Conservation (phyloP, 2,113 vertebrate species). For the Epinephelus cyanopodus region DNA sequence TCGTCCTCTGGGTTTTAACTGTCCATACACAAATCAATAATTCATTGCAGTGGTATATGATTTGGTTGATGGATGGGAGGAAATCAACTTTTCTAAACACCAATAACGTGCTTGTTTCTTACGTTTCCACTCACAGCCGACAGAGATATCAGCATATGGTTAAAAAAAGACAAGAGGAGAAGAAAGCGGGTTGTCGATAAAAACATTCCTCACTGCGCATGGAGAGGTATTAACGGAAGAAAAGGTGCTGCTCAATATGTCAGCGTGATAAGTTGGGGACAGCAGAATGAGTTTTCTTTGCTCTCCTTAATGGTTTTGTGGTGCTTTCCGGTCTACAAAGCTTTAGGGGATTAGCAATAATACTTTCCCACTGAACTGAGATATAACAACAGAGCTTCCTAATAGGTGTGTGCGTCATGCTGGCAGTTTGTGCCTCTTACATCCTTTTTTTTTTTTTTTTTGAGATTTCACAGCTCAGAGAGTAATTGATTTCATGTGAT, state of each 20-base stretch:
- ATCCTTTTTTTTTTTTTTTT: neutral
- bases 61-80: neutral
- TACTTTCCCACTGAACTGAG: slow-evolving; percentile 6
- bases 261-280: slow-evolving; percentile 25
- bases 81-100: neutral
- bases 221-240: slow-evolving; percentile 2
- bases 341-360: slow-evolving; percentile 36
- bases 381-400: neutral
- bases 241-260: slow-evolving; percentile 3
- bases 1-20: neutral
- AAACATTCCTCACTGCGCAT: neutral
- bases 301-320: slow-evolving; percentile 21
- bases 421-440: neutral
- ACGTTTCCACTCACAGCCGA: neutral
- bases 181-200: neutral
- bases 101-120: neutral
- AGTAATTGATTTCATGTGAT: neutral
- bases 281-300: slow-evolving; percentile 26
- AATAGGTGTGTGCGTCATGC: slow-evolving; percentile 2
- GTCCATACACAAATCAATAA: neutral
- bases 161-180: neutral
- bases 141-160: neutral
- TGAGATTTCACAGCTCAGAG: neutral
- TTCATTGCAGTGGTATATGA: neutral
- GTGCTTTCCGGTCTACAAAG: slow-evolving; percentile 13